These are phyloP conservation scores for Drosophila cardini DNA, from an alignment of 1,140 invertebrate species.

Conservation along the genomic window DNA sequence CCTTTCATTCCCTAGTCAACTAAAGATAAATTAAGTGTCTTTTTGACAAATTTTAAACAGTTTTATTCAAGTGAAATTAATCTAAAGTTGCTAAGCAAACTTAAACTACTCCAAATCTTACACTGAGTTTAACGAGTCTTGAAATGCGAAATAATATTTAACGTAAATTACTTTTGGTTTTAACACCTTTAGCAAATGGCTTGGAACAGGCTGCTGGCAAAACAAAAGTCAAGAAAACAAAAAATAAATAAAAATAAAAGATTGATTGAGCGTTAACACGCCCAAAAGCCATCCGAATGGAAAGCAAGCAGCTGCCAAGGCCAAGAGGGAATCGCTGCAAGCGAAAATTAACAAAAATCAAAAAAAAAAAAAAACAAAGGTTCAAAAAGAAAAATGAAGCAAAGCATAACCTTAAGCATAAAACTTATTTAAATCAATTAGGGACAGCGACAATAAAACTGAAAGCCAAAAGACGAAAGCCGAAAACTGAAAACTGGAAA, in stretches of 20 bases:
- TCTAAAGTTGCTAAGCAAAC: slow-evolving; percentile 9
- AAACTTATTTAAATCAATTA: slow-evolving; percentile 76
- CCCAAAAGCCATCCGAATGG: slow-evolving; percentile 28
- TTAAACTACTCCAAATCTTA: not conserved
- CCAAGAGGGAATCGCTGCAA: slow-evolving; percentile 37
- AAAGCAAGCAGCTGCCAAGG: slow-evolving; percentile 44
- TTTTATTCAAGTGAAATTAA: not conserved
- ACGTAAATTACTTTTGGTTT: slow-evolving; percentile 65
- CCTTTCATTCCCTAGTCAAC: not conserved
- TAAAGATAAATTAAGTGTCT: slow-evolving; percentile 35
- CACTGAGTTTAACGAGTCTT: slow-evolving; percentile 33
- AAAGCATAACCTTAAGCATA: slow-evolving; percentile 3
- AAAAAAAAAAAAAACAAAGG: slow-evolving; percentile 47
- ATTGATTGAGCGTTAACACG: slow-evolving; percentile 59
- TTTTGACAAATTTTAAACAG: slow-evolving; percentile 12
- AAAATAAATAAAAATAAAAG: slow-evolving; percentile 45
- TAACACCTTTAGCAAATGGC: slow-evolving; percentile 52
- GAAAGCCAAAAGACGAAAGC: slow-evolving; percentile 34
- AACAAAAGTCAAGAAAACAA: slow-evolving; percentile 36
- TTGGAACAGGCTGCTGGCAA: slow-evolving; percentile 22
- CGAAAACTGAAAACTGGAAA: slow-evolving; percentile 39
- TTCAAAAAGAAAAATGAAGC: slow-evolving; percentile 9
- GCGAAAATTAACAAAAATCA: slow-evolving; percentile 28
- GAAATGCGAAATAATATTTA: slow-evolving; percentile 65
- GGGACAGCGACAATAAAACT: slow-evolving; percentile 41